phyloP scores from a whole-genome alignment of 2,888 invertebrate species.

The Meiosimyza decipiens region DNA sequence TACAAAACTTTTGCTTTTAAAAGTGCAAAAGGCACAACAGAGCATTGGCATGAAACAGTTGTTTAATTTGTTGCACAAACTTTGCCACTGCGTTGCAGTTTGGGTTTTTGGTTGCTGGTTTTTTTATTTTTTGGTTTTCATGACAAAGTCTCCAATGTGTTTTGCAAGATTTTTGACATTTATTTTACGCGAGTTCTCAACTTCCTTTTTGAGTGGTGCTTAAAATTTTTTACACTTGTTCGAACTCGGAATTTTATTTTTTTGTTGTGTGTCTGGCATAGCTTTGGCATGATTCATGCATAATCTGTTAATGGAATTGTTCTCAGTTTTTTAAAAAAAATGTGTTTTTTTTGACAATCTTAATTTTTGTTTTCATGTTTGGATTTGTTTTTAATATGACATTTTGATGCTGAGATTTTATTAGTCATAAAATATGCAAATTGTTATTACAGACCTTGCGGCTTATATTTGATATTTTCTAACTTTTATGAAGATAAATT shows the following conservation, averaged over 20 bases:
- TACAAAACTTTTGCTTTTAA: no score
- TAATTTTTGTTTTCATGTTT: background rate
- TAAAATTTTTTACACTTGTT: background rate
- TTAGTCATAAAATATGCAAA: constrained; percentile 24
- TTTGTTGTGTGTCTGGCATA: background rate
- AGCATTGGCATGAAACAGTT: background rate
- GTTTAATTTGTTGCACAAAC: constrained; percentile 18
- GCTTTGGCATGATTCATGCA: constrained; percentile 12
- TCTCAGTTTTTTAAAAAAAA: background rate
- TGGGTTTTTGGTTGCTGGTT: background rate
- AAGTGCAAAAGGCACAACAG: no score
- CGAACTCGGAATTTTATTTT: background rate
- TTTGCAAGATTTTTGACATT: background rate
- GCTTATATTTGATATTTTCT: no score
- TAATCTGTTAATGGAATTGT: constrained; percentile 8
- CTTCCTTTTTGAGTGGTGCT: constrained; percentile 6
- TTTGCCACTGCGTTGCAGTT: background rate
- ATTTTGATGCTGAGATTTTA: constrained; percentile 32
- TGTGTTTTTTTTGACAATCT: constrained; percentile 1
- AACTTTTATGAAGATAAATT: no score
- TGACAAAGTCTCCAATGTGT: background rate
- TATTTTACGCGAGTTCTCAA: constrained; percentile 3
- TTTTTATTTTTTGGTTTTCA: background rate
- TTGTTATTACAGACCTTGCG: background rate
- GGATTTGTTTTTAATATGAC: constrained; percentile 23